Evolutionary conservation across 2,113 vertebrate species (phyloP).

Genomic region (Heptranchias perlo): DNA sequence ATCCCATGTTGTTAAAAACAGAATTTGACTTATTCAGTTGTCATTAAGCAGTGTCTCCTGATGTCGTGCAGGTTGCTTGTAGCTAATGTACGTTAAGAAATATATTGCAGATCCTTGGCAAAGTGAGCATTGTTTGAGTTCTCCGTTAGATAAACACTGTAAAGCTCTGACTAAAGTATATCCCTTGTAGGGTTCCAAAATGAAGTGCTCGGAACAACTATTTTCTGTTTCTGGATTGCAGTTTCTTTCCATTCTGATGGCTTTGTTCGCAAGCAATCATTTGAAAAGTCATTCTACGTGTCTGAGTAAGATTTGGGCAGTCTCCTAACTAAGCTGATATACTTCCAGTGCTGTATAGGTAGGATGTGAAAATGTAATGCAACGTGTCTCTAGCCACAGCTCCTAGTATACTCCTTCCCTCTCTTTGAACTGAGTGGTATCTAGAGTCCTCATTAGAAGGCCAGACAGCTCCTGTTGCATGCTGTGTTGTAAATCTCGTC

Average conservation of each 20-base stretch:
- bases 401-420: neutral
- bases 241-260: neutral
- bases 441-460: neutral
- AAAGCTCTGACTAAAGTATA: neutral
- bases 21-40: neutral
- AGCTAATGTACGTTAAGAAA: neutral
- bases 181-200: neutral
- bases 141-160: neutral
- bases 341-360: neutral
- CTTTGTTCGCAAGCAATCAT: neutral
- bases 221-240: neutral
- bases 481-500: neutral
- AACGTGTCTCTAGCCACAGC: neutral
- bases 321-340: neutral
- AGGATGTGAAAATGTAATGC: neutral
- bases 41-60: neutral
- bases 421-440: neutral
- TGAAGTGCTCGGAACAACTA: neutral
- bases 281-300: neutral
- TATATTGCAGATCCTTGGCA: neutral
- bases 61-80: neutral
- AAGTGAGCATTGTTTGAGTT: neutral
- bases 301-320: neutral
- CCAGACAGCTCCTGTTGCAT: neutral
- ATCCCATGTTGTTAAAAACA: neutral